A percentile compares a stretch with the other conserved stretches of the same genome.
Conservation (phyloP, 2,888 invertebrate species). For the Phymatocera aterrima region DNA sequence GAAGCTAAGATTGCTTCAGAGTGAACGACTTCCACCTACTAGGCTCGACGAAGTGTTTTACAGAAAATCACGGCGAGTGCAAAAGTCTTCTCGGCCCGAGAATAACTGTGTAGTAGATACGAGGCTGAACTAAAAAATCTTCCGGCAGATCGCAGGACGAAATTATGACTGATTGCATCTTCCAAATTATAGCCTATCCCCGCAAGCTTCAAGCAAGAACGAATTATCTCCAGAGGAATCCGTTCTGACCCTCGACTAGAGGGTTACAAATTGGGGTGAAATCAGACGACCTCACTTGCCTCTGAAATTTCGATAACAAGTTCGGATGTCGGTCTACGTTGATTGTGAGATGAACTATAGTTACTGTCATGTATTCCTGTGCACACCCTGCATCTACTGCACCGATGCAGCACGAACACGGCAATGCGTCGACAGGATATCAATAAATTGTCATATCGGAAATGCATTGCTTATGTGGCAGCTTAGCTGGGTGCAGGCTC, state of each 20-base stretch:
- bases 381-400: neutral
- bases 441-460: no score
- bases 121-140: neutral
- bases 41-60: neutral
- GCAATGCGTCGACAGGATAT: neutral
- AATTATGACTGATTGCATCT: neutral
- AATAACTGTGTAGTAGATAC: neutral
- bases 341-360: neutral
- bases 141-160: neutral
- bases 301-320: conserved; percentile 11
- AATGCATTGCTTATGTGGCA: no score
- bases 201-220: neutral
- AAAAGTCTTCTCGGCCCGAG: neutral
- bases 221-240: neutral
- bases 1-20: conserved; percentile 22
- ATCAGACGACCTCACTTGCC: conserved; percentile 11
- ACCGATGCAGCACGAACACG: neutral
- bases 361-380: neutral
- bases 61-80: neutral
- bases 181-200: neutral
- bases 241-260: conserved; percentile 5
- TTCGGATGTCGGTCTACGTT: neutral
- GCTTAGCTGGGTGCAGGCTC: no score
- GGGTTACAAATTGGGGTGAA: conserved; percentile 19
- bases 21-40: conserved; percentile 23